Evolutionary conservation across 2,888 invertebrate genomes (phyloP).

Genomic region (Erynnis tages): DNA sequence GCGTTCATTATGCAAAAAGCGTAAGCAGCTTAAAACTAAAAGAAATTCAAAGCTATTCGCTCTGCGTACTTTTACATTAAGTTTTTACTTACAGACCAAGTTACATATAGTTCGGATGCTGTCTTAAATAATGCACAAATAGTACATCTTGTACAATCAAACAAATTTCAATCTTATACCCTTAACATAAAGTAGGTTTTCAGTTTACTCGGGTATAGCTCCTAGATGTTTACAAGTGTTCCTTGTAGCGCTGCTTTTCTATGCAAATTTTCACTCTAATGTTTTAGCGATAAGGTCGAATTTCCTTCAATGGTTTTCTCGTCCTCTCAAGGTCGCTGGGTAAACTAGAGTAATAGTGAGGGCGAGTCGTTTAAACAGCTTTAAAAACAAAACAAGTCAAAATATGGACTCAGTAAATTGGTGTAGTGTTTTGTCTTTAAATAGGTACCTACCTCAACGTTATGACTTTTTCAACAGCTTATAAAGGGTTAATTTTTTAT

Average conservation of each 20-base stretch:
- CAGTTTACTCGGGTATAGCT: neutral
- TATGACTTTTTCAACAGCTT: too few relatives aligned
- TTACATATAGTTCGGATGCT: conserved; percentile 2
- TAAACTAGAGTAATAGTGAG: conserved; percentile 14
- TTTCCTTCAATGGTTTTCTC: neutral
- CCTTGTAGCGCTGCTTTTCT: neutral
- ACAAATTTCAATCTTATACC: conserved; percentile 1
- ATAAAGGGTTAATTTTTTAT: too few relatives aligned
- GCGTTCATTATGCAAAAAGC: too few relatives aligned
- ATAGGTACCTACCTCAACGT: neutral
- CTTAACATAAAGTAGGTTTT: neutral
- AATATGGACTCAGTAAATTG: neutral
- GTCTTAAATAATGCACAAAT: neutral
- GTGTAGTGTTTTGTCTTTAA: neutral
- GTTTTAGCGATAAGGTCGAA: neutral
- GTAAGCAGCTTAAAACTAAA: too few relatives aligned
- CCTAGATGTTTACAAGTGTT: conserved; percentile 14
- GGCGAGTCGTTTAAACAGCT: conserved; percentile 9
- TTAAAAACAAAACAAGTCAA: conserved; percentile 8
- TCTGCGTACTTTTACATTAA: neutral
- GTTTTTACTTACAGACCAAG: conserved; percentile 1
- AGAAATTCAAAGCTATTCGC: neutral
- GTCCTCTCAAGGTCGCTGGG: conserved; percentile 18
- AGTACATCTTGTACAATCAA: neutral
- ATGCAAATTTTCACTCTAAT: neutral